Base-by-base conservation (phyloP, 1,140 invertebrate genomes). In the Scaptodrosophila lebanonensis region DNA sequence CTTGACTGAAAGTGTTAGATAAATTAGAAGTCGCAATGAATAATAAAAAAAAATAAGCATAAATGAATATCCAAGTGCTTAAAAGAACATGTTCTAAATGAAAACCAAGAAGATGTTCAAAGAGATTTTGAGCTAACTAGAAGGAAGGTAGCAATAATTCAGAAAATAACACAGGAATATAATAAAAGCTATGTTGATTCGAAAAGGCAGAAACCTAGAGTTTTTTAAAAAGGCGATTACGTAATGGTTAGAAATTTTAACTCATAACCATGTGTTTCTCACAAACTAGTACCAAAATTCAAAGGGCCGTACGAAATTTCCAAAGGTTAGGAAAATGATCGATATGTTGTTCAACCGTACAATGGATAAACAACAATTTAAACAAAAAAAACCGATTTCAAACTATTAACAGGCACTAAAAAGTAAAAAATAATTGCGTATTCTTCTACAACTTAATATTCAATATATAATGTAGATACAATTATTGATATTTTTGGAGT, bases 11-110 rank as follows among this genome's bases (percentile, higher is more conserved):
- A 25, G 8, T 49, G 0, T 17, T 76, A n/a, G 12, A 27, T 6
- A n/a, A 69, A 0, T 57, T 68, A 7, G 67, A 84, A 56, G 58
- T 58, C 51, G 52, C 61, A 0, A 13, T 83, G 3, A 77, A 83
- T 51, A 75, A 77, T 47, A 56, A 68, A 3, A 13, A 57, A 12
- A 17, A 64, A 52, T 54, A n/a, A 50, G 43, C 7, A 79, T 48
- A 3, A 49, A 43, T 6, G 15, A 58, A 36, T 56, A 45, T 22
- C 62, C 77, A 1, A 47, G 39, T 17, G 39, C 48, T 6, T 53
- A 12, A 44, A 7, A 13, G 16, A 53, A 33, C 16, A 22, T n/a
- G 22, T 53, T 9, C 25, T 56, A 16, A 17, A 43, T 2, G 3
- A 15, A 30, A 15, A 20, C 5, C 11, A 50, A 2, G 6, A 3